Evolutionary conservation across 2,113 vertebrate species (phyloP), one percentile per base, ranked within the genome.

Genomic region (Psophia crepitans): DNA sequence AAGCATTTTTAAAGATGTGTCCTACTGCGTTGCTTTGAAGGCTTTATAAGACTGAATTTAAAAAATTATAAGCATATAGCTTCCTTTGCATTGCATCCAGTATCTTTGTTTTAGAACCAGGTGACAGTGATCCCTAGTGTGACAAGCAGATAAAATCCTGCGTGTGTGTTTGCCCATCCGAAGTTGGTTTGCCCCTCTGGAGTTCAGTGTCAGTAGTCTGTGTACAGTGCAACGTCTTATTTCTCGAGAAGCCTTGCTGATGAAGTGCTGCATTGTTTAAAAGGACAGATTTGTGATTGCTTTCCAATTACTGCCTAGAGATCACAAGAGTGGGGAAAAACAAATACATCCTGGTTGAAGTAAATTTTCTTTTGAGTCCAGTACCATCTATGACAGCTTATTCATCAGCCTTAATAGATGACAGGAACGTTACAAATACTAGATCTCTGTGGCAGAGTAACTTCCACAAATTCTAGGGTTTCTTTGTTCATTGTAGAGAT

Each of bases 181-280:
- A 84, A 91, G 65, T 53, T 79, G 53, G 48, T 91, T 91, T 95
- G n/a, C 37, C n/a, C 22, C 54, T 84, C 48, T 51, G 74, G 49
- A 86, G 78, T 83, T 84, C 51, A 32, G 54, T 77, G 90, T 80
- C 56, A 65, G 70, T 61, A 69, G 63, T 35, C 53, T 79, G 74
- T 91, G 54, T 86, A 66, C 61, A 66, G 48, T 49, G 60, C 87
- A 90, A 26, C 71, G 58, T 94, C 91, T 66, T 85, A 49, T 93
- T 83, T 95, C 78, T 96, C 85, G 60, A 63, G 51, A 88, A 90
- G 46, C 82, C 3, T 4, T 49, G 46, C 88, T 96, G 85, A 90
- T 96, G 80, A 95, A 89, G 82, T 90, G 92, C 77, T 65, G 76
- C 63, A 54, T 66, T 91, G 75, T 93, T 90, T 60, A 64, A 41